Base-by-base conservation (phyloP, 2,888 invertebrate genomes). In the Microplitis manilae region DNA sequence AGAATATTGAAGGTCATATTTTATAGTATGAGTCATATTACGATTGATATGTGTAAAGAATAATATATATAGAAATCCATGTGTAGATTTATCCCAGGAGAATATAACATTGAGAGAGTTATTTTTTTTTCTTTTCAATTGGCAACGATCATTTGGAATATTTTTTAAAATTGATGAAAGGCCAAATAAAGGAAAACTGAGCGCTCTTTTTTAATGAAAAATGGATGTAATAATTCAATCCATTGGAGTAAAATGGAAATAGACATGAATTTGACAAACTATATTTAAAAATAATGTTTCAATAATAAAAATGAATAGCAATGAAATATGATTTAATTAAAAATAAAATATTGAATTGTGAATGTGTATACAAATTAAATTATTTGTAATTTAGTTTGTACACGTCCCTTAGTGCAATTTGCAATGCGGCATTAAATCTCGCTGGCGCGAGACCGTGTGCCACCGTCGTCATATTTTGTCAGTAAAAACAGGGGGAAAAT, bases 351-450 rank as follows among this genome's bases (percentile, higher is more conserved):
- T 50, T 8, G 50, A 50, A 13, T 50, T 13, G 13, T 13, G 9
- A 13, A 50, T 50, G 13, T 15, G 50, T 60, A 70, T n/a, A 38
- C 5, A 59, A n/a, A 50, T 70, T 15, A 30, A 30, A 59, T 30
- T 60, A 30, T 20, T 30, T 68, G 40, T 39, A 40, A 15, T 13
- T 68, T 30, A 40, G 68, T 68, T 8, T 39, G 39, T 68, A 50
- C 20, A 59, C 67, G 30, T 30, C 73, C 73, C 67, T 67, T n/a
- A 64, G 50, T 41, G 41, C 38, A 38, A 71, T 76, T 76, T 59
- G 70, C 70, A 75, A 70, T 38, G 79, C 77, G 76, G 77, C 79
- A 80, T 80, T 79, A 76, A 79, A 79, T 79, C 75, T 79, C 75
- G 60, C 64, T 69, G 69, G 68, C 64, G 62, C 59, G 67, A 67